Evolutionary conservation across 2,888 invertebrate species (phyloP).

Genomic region (Synergus gifuensis): DNA sequence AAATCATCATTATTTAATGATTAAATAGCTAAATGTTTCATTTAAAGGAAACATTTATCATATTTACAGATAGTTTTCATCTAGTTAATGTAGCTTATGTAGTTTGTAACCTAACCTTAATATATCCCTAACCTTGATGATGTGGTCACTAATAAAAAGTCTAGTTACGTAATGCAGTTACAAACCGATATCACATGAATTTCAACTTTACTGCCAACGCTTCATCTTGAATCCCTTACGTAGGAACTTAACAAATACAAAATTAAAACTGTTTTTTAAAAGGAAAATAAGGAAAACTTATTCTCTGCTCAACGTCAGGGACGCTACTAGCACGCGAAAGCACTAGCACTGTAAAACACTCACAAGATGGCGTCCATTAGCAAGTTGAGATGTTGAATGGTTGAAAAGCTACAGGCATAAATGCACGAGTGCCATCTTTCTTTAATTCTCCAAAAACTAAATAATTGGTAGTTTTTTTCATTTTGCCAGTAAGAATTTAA

Average conservation of each 20-base stretch:
- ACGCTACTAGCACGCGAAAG: background rate
- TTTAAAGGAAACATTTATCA: background rate
- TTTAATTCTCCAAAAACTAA: background rate
- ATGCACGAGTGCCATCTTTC: background rate
- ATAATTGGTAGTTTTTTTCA: background rate
- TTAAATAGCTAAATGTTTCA: background rate
- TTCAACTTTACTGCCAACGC: background rate
- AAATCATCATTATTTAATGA: background rate
- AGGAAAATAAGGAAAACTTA: background rate
- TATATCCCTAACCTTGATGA: background rate
- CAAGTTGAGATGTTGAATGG: background rate
- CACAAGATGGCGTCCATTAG: background rate
- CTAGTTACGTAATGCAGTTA: constrained; percentile 12
- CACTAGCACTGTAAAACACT: background rate
- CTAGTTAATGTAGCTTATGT: background rate
- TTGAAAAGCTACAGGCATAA: background rate
- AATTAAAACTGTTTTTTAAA: background rate
- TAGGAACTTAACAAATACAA: background rate
- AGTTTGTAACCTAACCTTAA: constrained; percentile 8
- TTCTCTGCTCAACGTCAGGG: background rate
- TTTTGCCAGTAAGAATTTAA: background rate
- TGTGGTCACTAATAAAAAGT: background rate
- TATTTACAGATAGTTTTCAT: background rate
- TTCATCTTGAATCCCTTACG: background rate
- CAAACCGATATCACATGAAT: constrained; percentile 4